Conservation (phyloP, 2,888 invertebrate genomes). For the Andrena trimmerana region DNA sequence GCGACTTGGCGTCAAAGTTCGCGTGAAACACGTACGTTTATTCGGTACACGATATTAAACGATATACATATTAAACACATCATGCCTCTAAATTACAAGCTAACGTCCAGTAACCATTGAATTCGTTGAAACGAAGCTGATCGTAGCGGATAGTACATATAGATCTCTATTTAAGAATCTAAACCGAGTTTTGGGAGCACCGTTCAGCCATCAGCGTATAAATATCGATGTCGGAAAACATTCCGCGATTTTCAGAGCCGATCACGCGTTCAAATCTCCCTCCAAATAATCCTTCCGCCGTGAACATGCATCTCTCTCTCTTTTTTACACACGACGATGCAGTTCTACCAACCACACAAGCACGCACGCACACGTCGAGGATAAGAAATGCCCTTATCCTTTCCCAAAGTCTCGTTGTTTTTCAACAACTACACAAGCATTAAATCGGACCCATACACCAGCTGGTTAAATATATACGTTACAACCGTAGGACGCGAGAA, state of each 20-base stretch:
- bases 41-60: slow-evolving; percentile 72
- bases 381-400: slow-evolving; percentile 38
- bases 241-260: slow-evolving; percentile 29
- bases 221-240: neutral
- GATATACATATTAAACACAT: slow-evolving; percentile 73
- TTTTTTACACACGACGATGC: neutral
- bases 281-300: neutral
- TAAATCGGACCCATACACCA: slow-evolving; percentile 84
- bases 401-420: slow-evolving; percentile 31
- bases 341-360: neutral
- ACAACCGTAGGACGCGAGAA: slow-evolving; percentile 4
- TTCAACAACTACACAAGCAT: slow-evolving; percentile 74
- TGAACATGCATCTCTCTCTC: neutral
- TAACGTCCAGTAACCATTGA: slow-evolving; percentile 29
- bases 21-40: slow-evolving; percentile 70
- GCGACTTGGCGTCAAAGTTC: neutral
- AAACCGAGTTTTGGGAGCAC: slow-evolving; percentile 2
- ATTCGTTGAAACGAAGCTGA: slow-evolving; percentile 23
- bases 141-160: neutral
- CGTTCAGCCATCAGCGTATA: neutral
- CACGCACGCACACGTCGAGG: neutral
- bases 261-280: neutral
- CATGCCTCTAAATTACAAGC: slow-evolving; percentile 66
- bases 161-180: neutral
- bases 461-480: slow-evolving; percentile 79